Conservation (phyloP, 1,140 invertebrate species). For the Drosophila cardini region DNA sequence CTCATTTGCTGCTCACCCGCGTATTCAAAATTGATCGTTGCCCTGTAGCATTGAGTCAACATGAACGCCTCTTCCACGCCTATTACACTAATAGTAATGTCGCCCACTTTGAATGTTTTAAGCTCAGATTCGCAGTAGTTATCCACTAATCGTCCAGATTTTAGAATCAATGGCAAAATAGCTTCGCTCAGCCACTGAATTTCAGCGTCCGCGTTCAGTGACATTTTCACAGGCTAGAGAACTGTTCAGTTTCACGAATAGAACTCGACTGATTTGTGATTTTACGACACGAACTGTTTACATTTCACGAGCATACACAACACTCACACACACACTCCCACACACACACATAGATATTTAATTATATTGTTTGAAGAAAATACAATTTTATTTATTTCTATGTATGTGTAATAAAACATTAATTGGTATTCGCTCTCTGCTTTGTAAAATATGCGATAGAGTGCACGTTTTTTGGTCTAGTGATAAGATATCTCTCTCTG, state of each 20-base stretch:
- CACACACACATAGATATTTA: not conserved
- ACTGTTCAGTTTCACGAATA: conserved; percentile 5
- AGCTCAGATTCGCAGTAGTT: conserved; percentile 42
- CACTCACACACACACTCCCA: not conserved
- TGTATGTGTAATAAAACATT: not conserved
- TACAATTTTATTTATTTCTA: not conserved
- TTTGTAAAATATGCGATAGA: not conserved
- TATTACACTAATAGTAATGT: conserved; percentile 60
- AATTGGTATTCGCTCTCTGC: too few species aligned
- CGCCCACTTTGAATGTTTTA: conserved; percentile 44
- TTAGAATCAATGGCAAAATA: conserved; percentile 53
- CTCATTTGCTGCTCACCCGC: conserved; percentile 37
- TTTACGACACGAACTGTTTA: not conserved
- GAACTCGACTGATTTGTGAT: conserved; percentile 9
- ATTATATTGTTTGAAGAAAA: conserved; percentile 5
- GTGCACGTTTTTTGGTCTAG: not conserved
- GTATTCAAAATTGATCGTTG: conserved; percentile 55
- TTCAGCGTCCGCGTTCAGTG: conserved; percentile 51
- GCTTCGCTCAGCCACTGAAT: conserved; percentile 48
- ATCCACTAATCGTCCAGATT: conserved; percentile 50
- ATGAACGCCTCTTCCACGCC: conserved; percentile 71
- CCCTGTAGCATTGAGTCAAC: conserved; percentile 70
- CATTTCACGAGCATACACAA: not conserved
- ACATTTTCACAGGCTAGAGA: conserved; percentile 35
- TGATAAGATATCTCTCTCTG: conserved; percentile 13